Evolutionary conservation across 2,888 invertebrate species (phyloP).

Genomic region (Lathronympha strigana): DNA sequence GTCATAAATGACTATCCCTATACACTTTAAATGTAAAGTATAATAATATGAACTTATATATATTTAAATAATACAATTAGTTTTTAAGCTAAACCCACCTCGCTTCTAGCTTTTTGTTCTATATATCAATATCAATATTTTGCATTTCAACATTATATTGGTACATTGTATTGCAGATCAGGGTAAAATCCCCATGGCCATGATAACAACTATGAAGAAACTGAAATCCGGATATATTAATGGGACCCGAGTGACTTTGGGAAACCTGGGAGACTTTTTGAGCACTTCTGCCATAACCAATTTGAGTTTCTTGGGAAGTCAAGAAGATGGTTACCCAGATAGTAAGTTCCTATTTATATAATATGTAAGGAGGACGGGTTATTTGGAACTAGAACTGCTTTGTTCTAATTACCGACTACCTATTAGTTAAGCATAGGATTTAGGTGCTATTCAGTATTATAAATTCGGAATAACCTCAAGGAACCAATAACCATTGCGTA

Average conservation of each 20-base stretch:
- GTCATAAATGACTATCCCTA: neutral
- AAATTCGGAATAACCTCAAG: no score
- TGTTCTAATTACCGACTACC: no score
- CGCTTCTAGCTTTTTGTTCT: conserved; percentile 22
- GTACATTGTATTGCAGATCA: conserved; percentile 86
- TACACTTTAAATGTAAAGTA: neutral
- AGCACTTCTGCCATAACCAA: conserved; percentile 99
- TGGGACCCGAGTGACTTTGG: conserved; percentile 98
- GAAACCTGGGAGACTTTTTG: conserved; percentile 97
- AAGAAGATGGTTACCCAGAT: conserved; percentile 96
- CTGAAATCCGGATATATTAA: conserved; percentile 99
- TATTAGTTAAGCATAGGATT: no score
- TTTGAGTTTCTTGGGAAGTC: conserved; percentile 96
- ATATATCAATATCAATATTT: neutral
- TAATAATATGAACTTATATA: neutral
- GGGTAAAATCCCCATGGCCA: conserved; percentile 95
- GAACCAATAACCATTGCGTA: no score
- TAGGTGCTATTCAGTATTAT: no score
- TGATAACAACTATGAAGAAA: conserved; percentile 99
- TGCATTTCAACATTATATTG: neutral
- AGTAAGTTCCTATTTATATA: conserved; percentile 77
- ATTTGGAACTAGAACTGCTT: no score
- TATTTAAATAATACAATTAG: neutral
- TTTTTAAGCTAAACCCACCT: neutral
- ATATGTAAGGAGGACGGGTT: neutral